phyloP scores from a whole-genome alignment of 2,113 vertebrate species.

The Ictalurus furcatus region DNA sequence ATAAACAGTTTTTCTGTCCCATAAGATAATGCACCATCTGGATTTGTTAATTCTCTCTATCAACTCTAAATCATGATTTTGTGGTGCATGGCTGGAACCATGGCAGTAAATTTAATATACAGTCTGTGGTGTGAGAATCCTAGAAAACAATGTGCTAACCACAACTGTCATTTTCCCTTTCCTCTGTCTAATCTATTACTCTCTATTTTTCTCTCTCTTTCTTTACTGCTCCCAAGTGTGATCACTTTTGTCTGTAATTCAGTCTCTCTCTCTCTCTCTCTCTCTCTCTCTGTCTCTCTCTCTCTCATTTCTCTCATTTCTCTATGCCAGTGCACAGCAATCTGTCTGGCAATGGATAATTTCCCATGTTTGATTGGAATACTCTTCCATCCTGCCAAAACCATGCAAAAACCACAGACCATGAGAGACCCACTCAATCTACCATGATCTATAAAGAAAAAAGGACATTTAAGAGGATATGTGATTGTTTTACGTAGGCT shows the following conservation, averaged over 20 bases:
- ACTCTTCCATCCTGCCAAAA: conserved; percentile 29
- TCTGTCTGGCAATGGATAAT: conserved; percentile 41
- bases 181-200: conserved; percentile 40
- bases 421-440: conserved; percentile 15
- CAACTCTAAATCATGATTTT: conserved; percentile 45
- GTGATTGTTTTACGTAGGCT: conserved; percentile 10
- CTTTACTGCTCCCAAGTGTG: conserved; percentile 24
- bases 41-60: conserved; percentile 43
- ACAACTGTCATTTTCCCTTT: conserved; percentile 33
- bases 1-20: conserved; percentile 26
- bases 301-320: conserved; percentile 10
- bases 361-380: conserved; percentile 39
- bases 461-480: not conserved
- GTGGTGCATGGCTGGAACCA: conserved; percentile 35
- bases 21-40: conserved; percentile 51
- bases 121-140: conserved; percentile 49
- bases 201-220: conserved; percentile 12
- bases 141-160: conserved; percentile 41
- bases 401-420: conserved; percentile 5
- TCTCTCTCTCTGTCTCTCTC: conserved; percentile 24
- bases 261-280: conserved; percentile 16
- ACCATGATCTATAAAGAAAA: conserved; percentile 11
- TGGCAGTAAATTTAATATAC: conserved; percentile 46
- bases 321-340: conserved; percentile 45
- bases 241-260: conserved; percentile 25